Evolutionary conservation across 2,113 vertebrate species (phyloP), one percentile per base, ranked within the genome.

Genomic region (Anolis carolinensis): DNA sequence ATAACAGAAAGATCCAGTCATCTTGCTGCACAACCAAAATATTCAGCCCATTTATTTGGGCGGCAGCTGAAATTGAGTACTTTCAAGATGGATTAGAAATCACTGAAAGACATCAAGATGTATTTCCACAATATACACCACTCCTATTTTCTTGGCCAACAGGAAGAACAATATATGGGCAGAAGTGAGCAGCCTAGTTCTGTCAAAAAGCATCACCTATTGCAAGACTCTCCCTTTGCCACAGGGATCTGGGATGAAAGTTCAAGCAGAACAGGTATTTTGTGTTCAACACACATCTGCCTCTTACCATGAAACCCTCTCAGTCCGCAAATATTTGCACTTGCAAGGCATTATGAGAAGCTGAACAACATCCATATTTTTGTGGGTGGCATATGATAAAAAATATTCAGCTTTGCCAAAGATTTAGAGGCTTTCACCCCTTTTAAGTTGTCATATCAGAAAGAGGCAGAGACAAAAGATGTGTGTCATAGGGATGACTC

Each of bases 91-190:
- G 71, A 75, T 81, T 81, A 74, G 32, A 86, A 81, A 81, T 59
- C 62, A 81, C 14, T 7, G 7, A 86, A 81, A 74, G 71, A 39
- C 67, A 44, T n/a, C 79, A 81, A 86, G 44, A 86, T 73, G 74
- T 67, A 86, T 67, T 39, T 62, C 50, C 52, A 81, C 32, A 81
- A 67, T 50, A 67, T 65, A 72, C 18, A 81, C 71, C 59, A 81
- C 25, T 52, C 79, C 85, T 86, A 75, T 81, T 86, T 75, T 86
- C 71, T 86, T 74, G 85, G 79, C 79, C 59, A 81, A 81, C n/a
- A 67, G n/a, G 62, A 74, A 20, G n/a, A 81, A 65, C 59, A 74
- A 75, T 52, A 75, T 65, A 23, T 20, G 63, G 34, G 32, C 16
- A 52, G 59, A 86, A 75, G 59, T 75, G 20, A 81, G 71, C 79